Evolutionary conservation across 1,140 invertebrate genomes (phyloP).

Genomic region (Ceratina japonica): DNA sequence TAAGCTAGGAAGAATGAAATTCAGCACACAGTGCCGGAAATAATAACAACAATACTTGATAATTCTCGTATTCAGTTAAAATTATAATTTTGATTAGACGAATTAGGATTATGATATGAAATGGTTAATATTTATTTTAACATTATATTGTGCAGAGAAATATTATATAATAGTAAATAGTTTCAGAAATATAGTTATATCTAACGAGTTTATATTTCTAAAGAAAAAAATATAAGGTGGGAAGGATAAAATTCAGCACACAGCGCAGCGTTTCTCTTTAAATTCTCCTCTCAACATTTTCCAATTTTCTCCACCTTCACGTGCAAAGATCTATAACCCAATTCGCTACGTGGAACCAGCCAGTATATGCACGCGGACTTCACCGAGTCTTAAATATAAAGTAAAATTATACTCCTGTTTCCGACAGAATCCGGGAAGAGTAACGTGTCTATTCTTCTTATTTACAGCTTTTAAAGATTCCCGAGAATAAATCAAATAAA

Average conservation of each 20-base stretch:
- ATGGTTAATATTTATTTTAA: too few species aligned
- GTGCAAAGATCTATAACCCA: slow-evolving; percentile 3
- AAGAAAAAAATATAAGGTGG: not conserved
- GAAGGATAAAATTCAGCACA: not conserved
- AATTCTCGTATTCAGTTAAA: too few species aligned
- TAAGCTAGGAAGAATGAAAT: not conserved
- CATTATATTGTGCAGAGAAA: too few species aligned
- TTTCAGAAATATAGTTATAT: not conserved
- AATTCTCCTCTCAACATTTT: not conserved
- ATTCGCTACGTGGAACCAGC: not conserved
- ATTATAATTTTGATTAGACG: too few species aligned
- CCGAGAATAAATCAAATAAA: too few species aligned
- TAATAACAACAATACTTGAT: too few species aligned
- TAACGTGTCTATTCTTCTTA: not conserved
- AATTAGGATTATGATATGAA: too few species aligned
- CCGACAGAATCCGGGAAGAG: not conserved
- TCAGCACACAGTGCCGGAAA: not conserved
- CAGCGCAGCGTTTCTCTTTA: not conserved
- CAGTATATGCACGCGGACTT: not conserved
- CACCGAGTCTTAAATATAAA: not conserved
- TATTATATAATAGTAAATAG: too few species aligned
- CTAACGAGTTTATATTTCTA: not conserved
- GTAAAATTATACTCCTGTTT: not conserved
- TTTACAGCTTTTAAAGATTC: not conserved
- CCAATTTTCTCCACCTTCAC: slow-evolving; percentile 11